Percentiles rank a stretch among this genome's conserved stretches.
Evolutionary conservation across 2,113 vertebrate species (phyloP).

Genomic region (Psilopsiagon aymara): DNA sequence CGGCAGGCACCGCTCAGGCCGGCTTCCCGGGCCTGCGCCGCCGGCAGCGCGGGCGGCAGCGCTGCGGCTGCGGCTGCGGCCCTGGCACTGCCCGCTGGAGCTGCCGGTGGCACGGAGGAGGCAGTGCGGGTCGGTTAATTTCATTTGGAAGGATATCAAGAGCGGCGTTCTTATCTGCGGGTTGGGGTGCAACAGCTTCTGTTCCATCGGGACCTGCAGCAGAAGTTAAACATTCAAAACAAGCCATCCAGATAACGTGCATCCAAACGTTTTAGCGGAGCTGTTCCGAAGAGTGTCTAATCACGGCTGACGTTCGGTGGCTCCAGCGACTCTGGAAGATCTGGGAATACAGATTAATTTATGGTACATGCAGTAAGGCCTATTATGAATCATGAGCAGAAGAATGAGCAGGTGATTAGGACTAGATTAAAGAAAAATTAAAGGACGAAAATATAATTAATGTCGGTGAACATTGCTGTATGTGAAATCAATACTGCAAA

Average conservation of each 20-base stretch:
- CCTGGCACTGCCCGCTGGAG: neutral
- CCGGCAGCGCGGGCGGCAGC: neutral
- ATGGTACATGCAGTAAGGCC: neutral
- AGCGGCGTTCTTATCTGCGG: fast-evolving
- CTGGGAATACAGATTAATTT: neutral
- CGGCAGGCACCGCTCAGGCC: neutral
- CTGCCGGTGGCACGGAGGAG: neutral
- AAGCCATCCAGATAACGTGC: neutral
- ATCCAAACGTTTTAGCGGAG: neutral
- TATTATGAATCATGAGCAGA: neutral
- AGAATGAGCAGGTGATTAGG: neutral
- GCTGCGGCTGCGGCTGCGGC: neutral
- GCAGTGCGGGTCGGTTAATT: fast-evolving
- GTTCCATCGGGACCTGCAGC: neutral
- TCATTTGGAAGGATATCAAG: neutral
- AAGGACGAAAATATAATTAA: neutral
- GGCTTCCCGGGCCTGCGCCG: neutral
- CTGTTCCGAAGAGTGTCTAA: neutral
- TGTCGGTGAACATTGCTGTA: neutral
- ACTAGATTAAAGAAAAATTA: neutral
- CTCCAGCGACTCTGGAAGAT: neutral
- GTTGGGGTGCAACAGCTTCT: neutral
- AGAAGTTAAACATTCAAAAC: neutral
- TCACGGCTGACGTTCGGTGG: neutral
- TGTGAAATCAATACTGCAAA: neutral